Conservation (phyloP, 30 jellyfish, hydroid and myxozoan genomes). For the Rhopilema esculentum region DNA sequence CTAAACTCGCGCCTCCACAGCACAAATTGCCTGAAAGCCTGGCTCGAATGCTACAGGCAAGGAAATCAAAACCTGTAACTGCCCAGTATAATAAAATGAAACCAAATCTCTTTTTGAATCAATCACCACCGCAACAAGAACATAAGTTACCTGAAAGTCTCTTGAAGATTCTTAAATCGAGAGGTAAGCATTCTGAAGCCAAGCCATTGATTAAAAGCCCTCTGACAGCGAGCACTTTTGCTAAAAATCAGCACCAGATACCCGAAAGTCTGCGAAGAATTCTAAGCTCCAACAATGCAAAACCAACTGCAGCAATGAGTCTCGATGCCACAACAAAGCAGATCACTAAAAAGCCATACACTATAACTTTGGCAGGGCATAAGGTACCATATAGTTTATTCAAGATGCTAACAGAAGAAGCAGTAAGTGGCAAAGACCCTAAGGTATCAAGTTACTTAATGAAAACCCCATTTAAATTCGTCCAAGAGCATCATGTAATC, state of each 20-base stretch:
- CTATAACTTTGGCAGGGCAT: slow-evolving; percentile 30
- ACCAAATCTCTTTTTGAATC: background rate
- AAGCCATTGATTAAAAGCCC: background rate
- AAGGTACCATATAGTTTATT: slow-evolving; percentile 28
- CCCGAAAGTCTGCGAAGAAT: slow-evolving; percentile 52
- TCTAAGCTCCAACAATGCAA: background rate
- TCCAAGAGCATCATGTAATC: slow-evolving; percentile 21
- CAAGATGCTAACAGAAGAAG: slow-evolving; percentile 41
- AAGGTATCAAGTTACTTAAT: slow-evolving; percentile 22
- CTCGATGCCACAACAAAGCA: background rate
- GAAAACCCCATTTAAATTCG: slow-evolving; percentile 30
- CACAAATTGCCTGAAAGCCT: slow-evolving; percentile 39
- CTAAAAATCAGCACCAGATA: background rate
- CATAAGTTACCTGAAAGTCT: slow-evolving; percentile 37
- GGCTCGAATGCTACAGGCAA: slow-evolving; percentile 35
- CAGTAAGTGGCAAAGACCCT: slow-evolving; percentile 36
- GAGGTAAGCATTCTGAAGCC: background rate
- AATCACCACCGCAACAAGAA: background rate
- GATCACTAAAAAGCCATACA: slow-evolving; percentile 36
- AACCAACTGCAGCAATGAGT: background rate
- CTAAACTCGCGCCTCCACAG: slow-evolving; percentile 5
- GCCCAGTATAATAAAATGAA: background rate
- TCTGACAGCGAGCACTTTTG: background rate
- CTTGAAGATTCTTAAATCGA: slow-evolving; percentile 30
- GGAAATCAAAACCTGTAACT: background rate